phyloP scores from a whole-genome alignment of 37 sponge, comb jelly and placozoan genomes.

The Tethya wilhelma region DNA sequence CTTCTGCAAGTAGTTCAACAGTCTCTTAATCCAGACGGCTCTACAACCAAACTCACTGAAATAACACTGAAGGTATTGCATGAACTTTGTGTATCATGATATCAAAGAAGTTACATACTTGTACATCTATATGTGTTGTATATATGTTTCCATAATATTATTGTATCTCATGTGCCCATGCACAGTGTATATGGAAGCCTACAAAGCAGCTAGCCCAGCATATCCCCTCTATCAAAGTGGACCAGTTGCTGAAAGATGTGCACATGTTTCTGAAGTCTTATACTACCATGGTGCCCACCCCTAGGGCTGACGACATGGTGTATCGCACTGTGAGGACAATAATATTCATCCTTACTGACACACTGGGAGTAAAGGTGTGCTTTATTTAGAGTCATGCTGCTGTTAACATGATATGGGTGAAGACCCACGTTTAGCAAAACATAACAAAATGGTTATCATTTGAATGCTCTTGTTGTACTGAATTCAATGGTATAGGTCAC shows the following conservation, averaged over 20 bases:
- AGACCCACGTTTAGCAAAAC: no score
- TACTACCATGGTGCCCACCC: conserved; percentile 10
- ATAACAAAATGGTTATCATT: no score
- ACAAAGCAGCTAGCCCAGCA: conserved; percentile 50
- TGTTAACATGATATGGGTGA: no score
- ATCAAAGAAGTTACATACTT: neutral
- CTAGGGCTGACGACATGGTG: conserved; percentile 60
- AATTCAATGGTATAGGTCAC: neutral
- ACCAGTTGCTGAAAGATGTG: conserved; percentile 68
- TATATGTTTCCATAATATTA: conserved; percentile 1
- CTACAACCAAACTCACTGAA: conserved; percentile 58
- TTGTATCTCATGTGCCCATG: neutral
- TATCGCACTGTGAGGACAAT: conserved; percentile 91
- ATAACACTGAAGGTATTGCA: conserved; percentile 73
- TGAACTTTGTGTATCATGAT: neutral
- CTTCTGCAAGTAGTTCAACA: conserved; percentile 68
- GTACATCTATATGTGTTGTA: neutral
- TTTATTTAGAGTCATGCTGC: neutral
- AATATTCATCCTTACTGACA: conserved; percentile 73
- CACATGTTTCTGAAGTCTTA: conserved; percentile 68
- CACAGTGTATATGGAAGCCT: conserved; percentile 84
- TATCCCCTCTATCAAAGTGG: conserved; percentile 47
- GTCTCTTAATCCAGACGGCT: conserved; percentile 63
- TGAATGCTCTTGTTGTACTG: no score
- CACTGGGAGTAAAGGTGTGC: conserved; percentile 51